Percentiles rank a stretch among this genome's conserved stretches.
These are phyloP conservation scores for Lepidurus apus DNA, from an alignment of 1,140 invertebrate genomes.

Conservation along the genomic window DNA sequence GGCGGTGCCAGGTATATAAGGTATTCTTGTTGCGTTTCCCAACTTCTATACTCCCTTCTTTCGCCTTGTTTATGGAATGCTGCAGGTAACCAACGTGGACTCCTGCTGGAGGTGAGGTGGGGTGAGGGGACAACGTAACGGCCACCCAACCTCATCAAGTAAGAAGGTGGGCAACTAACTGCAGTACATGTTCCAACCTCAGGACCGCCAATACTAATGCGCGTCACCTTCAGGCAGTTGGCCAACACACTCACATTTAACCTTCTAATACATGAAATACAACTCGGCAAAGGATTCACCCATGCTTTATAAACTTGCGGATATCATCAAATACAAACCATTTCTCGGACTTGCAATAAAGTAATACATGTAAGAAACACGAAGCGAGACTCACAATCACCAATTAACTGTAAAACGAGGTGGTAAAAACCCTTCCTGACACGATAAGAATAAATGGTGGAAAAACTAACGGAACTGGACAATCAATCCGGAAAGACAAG, in stretches of 20 bases:
- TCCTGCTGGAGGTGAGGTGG: constrained; percentile 2
- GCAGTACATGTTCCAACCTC: neutral
- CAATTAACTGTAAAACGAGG: no score
- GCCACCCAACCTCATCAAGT: constrained; percentile 9
- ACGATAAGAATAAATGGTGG: neutral
- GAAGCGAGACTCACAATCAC: no score
- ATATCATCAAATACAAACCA: neutral
- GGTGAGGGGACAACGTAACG: neutral
- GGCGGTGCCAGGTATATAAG: constrained; percentile 17
- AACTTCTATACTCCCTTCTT: neutral
- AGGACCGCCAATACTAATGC: neutral
- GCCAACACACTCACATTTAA: neutral
- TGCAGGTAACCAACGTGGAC: neutral
- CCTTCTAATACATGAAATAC: neutral
- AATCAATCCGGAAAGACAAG: neutral
- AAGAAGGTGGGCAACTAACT: neutral
- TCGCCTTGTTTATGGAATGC: constrained; percentile 15
- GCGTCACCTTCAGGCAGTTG: neutral
- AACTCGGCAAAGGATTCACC: neutral
- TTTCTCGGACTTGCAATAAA: no score
- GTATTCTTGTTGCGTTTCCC: constrained; percentile 9
- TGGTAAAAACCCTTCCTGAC: no score
- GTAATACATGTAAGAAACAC: no score
- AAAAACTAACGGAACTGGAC: neutral
- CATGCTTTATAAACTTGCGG: neutral